phyloP scores from a whole-genome alignment of 1,140 invertebrate genomes.

The Drosophila pseudoananassae region DNA sequence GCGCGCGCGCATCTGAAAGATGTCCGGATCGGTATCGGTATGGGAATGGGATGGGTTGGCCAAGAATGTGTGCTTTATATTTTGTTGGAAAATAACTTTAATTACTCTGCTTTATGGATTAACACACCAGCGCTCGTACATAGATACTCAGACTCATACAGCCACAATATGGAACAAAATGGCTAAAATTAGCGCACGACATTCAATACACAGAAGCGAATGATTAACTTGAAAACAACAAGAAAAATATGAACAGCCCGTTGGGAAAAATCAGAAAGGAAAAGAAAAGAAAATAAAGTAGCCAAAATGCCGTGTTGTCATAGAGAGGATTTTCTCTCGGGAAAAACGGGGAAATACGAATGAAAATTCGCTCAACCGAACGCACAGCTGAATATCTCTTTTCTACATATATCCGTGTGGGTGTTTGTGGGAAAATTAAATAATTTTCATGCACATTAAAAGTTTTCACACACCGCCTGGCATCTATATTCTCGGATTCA shows the following conservation, averaged over 20 bases:
- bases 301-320: constrained; percentile 48
- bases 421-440: constrained; percentile 74
- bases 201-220: constrained; percentile 82
- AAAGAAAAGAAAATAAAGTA: constrained; percentile 75
- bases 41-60: constrained; percentile 30
- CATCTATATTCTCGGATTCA: constrained; percentile 30
- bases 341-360: background rate
- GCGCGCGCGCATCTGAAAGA: constrained; percentile 13
- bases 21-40: constrained; percentile 17
- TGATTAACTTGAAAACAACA: constrained; percentile 79
- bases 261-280: constrained; percentile 11
- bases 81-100: constrained; percentile 77
- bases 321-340: constrained; percentile 7
- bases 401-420: constrained; percentile 16
- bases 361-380: constrained; percentile 54
- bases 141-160: constrained; percentile 25
- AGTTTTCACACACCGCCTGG: constrained; percentile 71
- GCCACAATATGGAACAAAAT: constrained; percentile 75
- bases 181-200: constrained; percentile 83
- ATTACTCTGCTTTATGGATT: constrained; percentile 79
- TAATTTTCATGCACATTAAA: constrained; percentile 82
- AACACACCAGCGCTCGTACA: constrained; percentile 38
- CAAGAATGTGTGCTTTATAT: constrained; percentile 41
- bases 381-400: constrained; percentile 9
- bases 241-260: constrained; percentile 71